Evolutionary conservation across 2,113 vertebrate genomes (phyloP).

Genomic region (Burhinus oedicnemus): DNA sequence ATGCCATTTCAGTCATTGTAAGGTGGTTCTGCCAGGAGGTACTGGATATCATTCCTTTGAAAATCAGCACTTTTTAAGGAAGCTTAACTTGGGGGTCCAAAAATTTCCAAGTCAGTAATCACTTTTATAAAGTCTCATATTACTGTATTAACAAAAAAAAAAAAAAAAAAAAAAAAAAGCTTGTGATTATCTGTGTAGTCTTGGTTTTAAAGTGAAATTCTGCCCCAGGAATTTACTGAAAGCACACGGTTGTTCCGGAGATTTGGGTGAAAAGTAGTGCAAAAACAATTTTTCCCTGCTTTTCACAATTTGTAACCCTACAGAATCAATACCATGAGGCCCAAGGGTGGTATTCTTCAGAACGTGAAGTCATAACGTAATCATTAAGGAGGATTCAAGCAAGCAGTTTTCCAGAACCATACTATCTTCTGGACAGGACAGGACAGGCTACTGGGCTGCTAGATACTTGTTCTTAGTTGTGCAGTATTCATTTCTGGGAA

Average conservation of each 20-base stretch:
- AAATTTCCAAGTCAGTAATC: background rate
- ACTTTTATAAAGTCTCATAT: background rate
- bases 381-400: background rate
- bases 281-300: background rate
- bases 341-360: background rate
- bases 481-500: background rate
- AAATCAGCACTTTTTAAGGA: conserved; percentile 3
- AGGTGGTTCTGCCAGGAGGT: background rate
- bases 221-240: background rate
- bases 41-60: conserved; percentile 15
- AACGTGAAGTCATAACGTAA: background rate
- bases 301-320: background rate
- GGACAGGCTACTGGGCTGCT: background rate
- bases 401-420: background rate
- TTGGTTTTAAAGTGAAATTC: background rate
- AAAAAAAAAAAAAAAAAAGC: background rate
- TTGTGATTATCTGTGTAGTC: background rate
- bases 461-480: background rate
- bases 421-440: background rate
- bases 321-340: background rate
- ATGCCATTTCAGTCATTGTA: background rate
- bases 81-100: background rate
- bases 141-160: background rate
- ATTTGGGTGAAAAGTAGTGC: background rate
- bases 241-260: background rate